Evolutionary conservation across 2,113 vertebrate species (phyloP).

Genomic region (Bothrops jararaca): DNA sequence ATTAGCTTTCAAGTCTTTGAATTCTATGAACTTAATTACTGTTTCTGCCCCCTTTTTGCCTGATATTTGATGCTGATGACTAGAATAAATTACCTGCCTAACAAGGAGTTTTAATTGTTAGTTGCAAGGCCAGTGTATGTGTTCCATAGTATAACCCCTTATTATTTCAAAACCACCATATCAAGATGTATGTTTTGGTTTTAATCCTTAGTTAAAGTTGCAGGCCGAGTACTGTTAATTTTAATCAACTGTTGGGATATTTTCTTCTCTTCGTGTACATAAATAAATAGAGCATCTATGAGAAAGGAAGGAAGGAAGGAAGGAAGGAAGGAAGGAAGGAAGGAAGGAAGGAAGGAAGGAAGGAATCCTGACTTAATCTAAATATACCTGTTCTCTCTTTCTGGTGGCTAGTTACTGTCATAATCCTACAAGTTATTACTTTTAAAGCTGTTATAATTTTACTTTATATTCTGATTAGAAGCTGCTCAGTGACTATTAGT

Average conservation of each 20-base stretch:
- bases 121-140: constrained; percentile 58
- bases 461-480: neutral
- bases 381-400: neutral
- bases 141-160: constrained; percentile 48
- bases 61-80: constrained; percentile 70
- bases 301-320: neutral
- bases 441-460: neutral
- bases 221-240: neutral
- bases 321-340: neutral
- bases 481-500: neutral
- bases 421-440: neutral
- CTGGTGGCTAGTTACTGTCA: neutral
- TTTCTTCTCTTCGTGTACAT: neutral
- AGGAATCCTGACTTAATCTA: neutral
- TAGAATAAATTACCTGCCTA: constrained; percentile 73
- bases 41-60: constrained; percentile 67
- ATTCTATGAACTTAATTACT: constrained; percentile 72
- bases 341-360: no score
- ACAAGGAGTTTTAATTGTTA: constrained; percentile 73
- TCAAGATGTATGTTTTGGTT: constrained; percentile 50
- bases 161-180: constrained; percentile 63
- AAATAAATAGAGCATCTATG: neutral
- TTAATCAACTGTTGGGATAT: neutral
- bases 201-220: constrained; percentile 54
- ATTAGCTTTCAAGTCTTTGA: constrained; percentile 70